Conservation (phyloP, 2,888 invertebrate species). For the Acrobeloides nanus region DNA sequence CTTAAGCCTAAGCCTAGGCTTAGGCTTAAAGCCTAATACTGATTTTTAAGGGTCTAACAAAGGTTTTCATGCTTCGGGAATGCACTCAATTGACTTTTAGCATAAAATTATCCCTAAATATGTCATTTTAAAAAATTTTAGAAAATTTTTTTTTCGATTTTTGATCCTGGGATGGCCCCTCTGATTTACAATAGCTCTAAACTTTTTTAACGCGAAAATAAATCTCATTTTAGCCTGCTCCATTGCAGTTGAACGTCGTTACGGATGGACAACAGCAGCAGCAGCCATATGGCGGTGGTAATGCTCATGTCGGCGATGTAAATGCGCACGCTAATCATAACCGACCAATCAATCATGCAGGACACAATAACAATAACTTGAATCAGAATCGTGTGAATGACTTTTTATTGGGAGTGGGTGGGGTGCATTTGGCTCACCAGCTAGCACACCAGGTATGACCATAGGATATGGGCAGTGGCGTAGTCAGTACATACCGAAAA, state of each 20-base stretch:
- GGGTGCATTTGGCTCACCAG: conserved; percentile 12
- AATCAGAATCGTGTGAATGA: conserved; percentile 5
- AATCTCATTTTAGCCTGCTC: conserved; percentile 33
- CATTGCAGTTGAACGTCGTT: conserved; percentile 20
- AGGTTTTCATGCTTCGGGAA: too few species aligned
- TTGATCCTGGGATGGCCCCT: too few species aligned
- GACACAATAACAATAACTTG: neutral
- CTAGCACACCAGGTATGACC: too few species aligned
- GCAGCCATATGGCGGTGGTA: neutral
- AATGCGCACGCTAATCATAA: conserved; percentile 7
- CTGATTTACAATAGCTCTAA: too few species aligned
- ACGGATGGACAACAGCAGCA: neutral
- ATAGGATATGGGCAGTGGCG: too few species aligned
- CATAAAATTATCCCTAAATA: neutral
- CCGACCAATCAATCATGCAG: conserved; percentile 8
- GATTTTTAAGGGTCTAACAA: too few species aligned
- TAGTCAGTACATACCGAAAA: too few species aligned
- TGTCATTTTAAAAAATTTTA: neutral
- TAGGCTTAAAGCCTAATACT: too few species aligned
- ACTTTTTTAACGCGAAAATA: too few species aligned
- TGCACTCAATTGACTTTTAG: too few species aligned
- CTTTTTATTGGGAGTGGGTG: conserved; percentile 11
- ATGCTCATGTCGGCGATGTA: neutral
- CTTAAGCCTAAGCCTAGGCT: too few species aligned
- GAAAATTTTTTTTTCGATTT: conserved; percentile 14